Evolutionary conservation across 2,113 vertebrate genomes (phyloP), one percentile per base, ranked within the genome.

Genomic region (Paralichthys olivaceus): DNA sequence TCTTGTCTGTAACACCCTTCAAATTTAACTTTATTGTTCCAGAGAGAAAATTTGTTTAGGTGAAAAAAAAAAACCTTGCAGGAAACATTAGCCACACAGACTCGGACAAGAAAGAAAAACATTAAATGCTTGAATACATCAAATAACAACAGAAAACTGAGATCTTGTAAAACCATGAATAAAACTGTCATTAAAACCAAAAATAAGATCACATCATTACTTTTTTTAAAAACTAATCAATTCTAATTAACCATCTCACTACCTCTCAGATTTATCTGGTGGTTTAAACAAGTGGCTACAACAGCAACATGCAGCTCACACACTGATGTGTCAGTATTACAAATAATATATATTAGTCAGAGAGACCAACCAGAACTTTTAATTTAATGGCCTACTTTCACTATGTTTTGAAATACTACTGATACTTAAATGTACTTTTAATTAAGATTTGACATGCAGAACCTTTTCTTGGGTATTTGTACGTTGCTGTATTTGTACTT

Each of bases 1-100:
- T 23, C 93, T 94, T 94, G 3, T 9, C 49, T 5, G 1, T 93
- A 95, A 94, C 89, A 72, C 80, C 2, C 28, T 11, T 40, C 37
- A 40, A 13, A 9, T 40, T 40, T 11, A 12, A 40, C 37, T 40
- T 40, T 40, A 13, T 40, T 13, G 2, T 4, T 11, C 12, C 37
- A 40, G 28, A 29, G 28, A 2, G 5, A 29, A 29, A 2, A 29
- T 40, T 40, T 40, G 37, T 4, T 4, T 0, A 40, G 12, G 9
- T 12, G 3, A 13, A 40, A 40, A 12, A 40, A 12, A 12, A 12
- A 40, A 13, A 40, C 12, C 37, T 40, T 9, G 12, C 37, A 40
- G 11, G 37, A 40, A 40, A 81, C 51, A 68, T n/a, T 17, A 75
- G 29, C 43, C 12, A 28, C 34, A 84, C 60, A 71, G 32, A 64